These are phyloP conservation scores for Lindbergichthys nudifrons DNA, from an alignment of 2,797 vertebrate genomes.

Conservation along the genomic window DNA sequence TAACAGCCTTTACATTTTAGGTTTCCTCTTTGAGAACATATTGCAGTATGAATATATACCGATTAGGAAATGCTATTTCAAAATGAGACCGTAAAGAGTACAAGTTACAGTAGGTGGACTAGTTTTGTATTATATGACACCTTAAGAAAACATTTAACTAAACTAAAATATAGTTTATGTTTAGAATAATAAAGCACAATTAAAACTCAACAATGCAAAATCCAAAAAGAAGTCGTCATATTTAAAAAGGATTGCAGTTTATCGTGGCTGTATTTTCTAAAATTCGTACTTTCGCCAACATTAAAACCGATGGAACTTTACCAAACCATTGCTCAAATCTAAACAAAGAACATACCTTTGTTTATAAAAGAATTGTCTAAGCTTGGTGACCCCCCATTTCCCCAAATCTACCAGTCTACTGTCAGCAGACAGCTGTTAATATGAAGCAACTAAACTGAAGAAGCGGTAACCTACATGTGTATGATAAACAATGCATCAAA, in stretches of 20 bases:
- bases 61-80: neutral
- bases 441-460: neutral
- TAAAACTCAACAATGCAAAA: neutral
- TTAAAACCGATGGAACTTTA: neutral
- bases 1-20: constrained; percentile 22
- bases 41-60: constrained; percentile 14
- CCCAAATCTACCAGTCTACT: neutral
- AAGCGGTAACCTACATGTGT: neutral
- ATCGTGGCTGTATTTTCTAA: neutral
- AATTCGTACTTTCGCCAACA: neutral
- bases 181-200: neutral
- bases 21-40: constrained; percentile 15
- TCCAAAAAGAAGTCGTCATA: neutral
- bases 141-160: neutral
- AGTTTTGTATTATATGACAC: neutral
- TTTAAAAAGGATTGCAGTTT: neutral
- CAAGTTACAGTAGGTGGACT: neutral
- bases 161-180: neutral
- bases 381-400: neutral
- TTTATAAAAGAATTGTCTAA: neutral
- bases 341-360: no score
- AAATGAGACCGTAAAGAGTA: neutral
- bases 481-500: no score
- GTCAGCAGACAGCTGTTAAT: neutral
- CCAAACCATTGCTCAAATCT: no score